phyloP scores from a whole-genome alignment of 2,113 vertebrate genomes.

The Microcebus jonahi region DNA sequence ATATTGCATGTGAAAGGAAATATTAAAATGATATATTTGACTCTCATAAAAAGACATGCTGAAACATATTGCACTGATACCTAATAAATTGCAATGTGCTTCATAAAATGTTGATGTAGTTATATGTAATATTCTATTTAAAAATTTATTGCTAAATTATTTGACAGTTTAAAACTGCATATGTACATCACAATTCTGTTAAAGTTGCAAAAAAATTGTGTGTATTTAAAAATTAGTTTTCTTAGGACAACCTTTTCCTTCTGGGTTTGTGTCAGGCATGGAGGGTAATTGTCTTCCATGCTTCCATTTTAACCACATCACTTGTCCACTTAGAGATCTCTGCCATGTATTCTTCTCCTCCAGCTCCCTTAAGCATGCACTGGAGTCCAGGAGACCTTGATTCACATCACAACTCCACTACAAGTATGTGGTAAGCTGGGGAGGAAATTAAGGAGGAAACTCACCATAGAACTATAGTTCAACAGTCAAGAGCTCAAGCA shows the following conservation, averaged over 20 bases:
- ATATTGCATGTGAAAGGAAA: conserved; percentile 72
- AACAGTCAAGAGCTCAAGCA: conserved; percentile 3
- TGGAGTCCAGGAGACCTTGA: background rate
- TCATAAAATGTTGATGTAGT: conserved; percentile 82
- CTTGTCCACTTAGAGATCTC: background rate
- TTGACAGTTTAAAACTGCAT: conserved; percentile 75
- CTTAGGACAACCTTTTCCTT: background rate
- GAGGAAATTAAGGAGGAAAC: background rate
- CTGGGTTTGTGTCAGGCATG: background rate
- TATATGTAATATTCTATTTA: conserved; percentile 67
- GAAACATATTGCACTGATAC: conserved; percentile 79
- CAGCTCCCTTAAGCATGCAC: background rate
- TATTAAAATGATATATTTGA: conserved; percentile 80
- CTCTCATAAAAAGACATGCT: conserved; percentile 73
- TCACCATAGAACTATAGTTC: background rate
- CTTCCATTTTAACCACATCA: background rate
- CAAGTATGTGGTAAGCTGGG: background rate
- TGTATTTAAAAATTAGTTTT: conserved; percentile 67
- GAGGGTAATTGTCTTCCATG: background rate
- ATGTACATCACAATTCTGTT: conserved; percentile 61
- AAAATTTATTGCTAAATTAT: conserved; percentile 82
- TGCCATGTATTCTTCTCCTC: background rate
- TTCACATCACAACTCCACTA: background rate
- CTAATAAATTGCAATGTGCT: conserved; percentile 67
- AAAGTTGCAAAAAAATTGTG: conserved; percentile 39